These are phyloP conservation scores for Tenthredo distinguenda DNA, from an alignment of 2,888 invertebrate genomes.

Conservation along the genomic window DNA sequence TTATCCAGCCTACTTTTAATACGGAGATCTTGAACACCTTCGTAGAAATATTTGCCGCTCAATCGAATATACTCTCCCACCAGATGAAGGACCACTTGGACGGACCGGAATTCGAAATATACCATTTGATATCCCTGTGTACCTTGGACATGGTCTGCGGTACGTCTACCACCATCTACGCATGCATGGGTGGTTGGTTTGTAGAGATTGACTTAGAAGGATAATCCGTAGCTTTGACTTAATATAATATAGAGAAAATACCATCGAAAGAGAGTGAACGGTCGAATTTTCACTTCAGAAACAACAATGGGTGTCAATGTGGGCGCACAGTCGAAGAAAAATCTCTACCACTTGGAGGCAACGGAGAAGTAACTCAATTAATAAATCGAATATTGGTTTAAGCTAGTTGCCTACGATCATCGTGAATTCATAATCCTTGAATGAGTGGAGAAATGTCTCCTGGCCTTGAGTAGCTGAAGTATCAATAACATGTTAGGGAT, in stretches of 20 bases:
- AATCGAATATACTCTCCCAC: constrained; percentile 79
- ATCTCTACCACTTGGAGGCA: constrained; percentile 78
- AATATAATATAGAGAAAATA: too few relatives aligned
- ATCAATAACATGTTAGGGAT: too few relatives aligned
- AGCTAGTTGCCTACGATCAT: too few relatives aligned
- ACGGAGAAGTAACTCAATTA: neutral
- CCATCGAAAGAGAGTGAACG: too few relatives aligned
- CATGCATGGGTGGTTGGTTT: neutral
- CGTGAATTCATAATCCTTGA: too few relatives aligned
- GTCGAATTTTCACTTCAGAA: constrained; percentile 77
- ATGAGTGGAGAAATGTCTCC: too few relatives aligned
- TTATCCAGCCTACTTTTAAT: constrained; percentile 84
- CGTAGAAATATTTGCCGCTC: constrained; percentile 82
- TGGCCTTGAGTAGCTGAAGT: too few relatives aligned
- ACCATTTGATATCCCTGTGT: constrained; percentile 80
- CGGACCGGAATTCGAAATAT: constrained; percentile 79
- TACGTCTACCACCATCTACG: constrained; percentile 67
- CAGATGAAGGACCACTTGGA: constrained; percentile 76
- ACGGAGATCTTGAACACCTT: constrained; percentile 83
- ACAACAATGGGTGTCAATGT: constrained; percentile 87
- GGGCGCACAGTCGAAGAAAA: constrained; percentile 80
- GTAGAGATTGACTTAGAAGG: neutral
- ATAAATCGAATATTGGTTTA: neutral
- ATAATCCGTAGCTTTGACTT: neutral
- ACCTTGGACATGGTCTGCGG: constrained; percentile 84